Evolutionary conservation across 2,113 vertebrate species (phyloP).

Genomic region (Nothoprocta perdicaria): DNA sequence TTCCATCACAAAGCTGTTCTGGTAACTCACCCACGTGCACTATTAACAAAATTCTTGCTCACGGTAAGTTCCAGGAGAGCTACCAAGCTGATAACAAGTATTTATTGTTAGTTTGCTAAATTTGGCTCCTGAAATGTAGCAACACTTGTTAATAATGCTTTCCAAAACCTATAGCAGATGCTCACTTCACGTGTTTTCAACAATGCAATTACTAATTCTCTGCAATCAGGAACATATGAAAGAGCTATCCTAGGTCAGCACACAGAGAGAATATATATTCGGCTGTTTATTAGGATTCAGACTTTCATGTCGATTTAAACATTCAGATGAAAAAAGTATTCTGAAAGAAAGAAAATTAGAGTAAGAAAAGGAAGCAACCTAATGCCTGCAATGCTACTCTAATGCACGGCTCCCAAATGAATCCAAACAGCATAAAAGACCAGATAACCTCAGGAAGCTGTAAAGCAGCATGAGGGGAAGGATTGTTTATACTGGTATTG

Average conservation of each 20-base stretch:
- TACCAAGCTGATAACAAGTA: neutral
- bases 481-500: neutral
- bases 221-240: neutral
- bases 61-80: neutral
- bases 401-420: neutral
- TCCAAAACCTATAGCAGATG: conserved; percentile 1
- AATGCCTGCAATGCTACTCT: neutral
- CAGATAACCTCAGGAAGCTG: neutral
- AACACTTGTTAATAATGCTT: neutral
- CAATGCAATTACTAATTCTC: neutral
- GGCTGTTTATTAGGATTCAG: neutral
- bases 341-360: neutral
- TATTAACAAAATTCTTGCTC: neutral
- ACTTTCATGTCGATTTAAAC: neutral
- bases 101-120: neutral
- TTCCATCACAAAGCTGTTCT: neutral
- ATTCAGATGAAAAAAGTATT: neutral
- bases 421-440: neutral
- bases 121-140: neutral
- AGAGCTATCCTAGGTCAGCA: neutral
- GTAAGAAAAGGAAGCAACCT: neutral
- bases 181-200: neutral
- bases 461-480: neutral
- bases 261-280: neutral
- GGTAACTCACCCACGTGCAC: neutral